phyloP scores from a whole-genome alignment of 2,888 invertebrate species.

The Drosophila meridiana region DNA sequence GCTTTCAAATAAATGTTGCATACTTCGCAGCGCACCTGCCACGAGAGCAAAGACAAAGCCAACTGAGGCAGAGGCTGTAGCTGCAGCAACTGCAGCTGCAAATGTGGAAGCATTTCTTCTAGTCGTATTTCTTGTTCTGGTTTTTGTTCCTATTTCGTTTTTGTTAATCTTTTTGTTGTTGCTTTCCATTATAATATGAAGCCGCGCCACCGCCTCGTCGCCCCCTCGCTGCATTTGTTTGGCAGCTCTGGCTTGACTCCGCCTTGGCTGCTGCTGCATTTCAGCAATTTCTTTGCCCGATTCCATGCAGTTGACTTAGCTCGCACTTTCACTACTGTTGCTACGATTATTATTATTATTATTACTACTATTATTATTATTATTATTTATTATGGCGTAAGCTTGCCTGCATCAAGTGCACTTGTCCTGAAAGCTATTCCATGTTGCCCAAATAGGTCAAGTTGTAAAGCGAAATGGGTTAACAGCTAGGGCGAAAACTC shows the following conservation, averaged over 20 bases:
- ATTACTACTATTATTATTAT: constrained; percentile 21
- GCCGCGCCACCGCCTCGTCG: neutral
- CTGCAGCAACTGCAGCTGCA: constrained; percentile 7
- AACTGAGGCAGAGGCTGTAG: constrained; percentile 1
- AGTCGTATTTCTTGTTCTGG: constrained; percentile 19
- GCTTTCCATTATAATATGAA: constrained; percentile 20
- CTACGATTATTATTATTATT: constrained; percentile 14
- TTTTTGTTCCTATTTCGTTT: constrained; percentile 7
- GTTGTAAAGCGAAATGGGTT: constrained; percentile 15
- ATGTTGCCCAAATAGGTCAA: constrained; percentile 33
- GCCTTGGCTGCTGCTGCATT: constrained; percentile 6
- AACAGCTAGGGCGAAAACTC: neutral
- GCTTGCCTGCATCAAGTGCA: constrained; percentile 21
- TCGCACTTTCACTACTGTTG: constrained; percentile 28
- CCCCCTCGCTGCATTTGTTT: constrained; percentile 21
- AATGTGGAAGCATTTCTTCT: constrained; percentile 47
- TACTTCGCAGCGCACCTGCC: constrained; percentile 54
- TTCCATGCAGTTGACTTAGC: constrained; percentile 21
- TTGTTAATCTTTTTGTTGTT: constrained; percentile 10
- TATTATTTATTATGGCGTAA: constrained; percentile 9
- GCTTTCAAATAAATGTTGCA: constrained; percentile 60
- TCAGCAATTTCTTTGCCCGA: constrained; percentile 38
- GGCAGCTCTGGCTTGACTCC: constrained; percentile 35
- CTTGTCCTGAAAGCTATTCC: constrained; percentile 47
- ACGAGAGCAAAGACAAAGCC: constrained; percentile 35